These are phyloP conservation scores for Falco naumanni DNA, from an alignment of 2,797 vertebrate genomes.

Conservation along the genomic window DNA sequence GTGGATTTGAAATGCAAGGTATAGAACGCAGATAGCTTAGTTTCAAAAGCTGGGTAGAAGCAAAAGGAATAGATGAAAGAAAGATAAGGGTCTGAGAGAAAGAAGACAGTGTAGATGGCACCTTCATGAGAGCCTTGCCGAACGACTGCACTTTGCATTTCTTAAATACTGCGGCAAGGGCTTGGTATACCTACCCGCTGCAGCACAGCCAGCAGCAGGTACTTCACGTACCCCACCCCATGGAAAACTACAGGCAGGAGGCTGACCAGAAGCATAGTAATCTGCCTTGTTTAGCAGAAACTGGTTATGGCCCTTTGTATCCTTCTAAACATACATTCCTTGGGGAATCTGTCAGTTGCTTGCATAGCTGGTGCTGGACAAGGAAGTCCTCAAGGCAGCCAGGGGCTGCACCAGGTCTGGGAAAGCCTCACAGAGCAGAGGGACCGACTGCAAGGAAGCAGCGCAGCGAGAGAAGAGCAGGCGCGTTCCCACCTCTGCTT, in stretches of 20 bases:
- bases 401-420: not conserved
- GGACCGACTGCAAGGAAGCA: not conserved
- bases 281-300: not conserved
- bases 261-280: not conserved
- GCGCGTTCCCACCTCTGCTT: slow-evolving; percentile 85
- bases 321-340: not conserved
- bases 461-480: not conserved
- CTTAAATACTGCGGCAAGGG: not conserved
- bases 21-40: not conserved
- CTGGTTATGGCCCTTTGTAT: not conserved
- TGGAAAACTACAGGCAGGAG: not conserved
- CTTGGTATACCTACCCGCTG: not conserved
- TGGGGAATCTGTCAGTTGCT: not conserved
- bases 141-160: not conserved
- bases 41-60: not conserved
- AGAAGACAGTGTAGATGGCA: not conserved
- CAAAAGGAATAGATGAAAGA: slow-evolving; percentile 13
- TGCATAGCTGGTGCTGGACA: not conserved
- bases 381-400: not conserved
- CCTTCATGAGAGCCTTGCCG: not conserved
- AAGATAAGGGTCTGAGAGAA: not conserved
- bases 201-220: not conserved
- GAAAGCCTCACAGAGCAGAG: not conserved
- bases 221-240: not conserved
- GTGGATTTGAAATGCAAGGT: not conserved